Conservation (phyloP, 1,140 invertebrate species). For the Holotrichia oblita region DNA sequence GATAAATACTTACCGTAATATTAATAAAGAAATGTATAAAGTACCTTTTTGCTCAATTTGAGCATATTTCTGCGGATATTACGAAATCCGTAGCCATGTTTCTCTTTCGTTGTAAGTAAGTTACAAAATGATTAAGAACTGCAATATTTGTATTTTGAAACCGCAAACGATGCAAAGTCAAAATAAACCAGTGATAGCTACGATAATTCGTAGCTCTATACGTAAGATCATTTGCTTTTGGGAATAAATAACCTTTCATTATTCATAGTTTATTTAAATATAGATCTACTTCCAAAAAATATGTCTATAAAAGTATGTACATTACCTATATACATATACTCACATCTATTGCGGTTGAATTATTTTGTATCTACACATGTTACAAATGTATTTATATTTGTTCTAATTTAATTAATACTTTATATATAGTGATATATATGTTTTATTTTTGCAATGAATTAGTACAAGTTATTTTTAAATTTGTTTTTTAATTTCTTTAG, state of each 20-base stretch:
- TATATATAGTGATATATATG: conserved; percentile 6
- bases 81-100: conserved; percentile 46
- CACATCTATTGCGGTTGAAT: too few species aligned
- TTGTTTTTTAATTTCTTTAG: not conserved
- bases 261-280: too few species aligned
- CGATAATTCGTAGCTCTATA: too few species aligned
- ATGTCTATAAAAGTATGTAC: too few species aligned
- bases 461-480: conserved; percentile 36
- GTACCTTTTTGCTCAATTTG: conserved; percentile 51
- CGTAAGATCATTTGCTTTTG: too few species aligned
- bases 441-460: conserved; percentile 3
- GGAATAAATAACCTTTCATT: too few species aligned
- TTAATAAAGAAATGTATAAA: conserved; percentile 56
- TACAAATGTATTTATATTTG: conserved; percentile 9
- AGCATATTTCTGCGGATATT: conserved; percentile 41
- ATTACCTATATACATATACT: too few species aligned
- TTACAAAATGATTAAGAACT: conserved; percentile 28
- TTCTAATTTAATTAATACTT: conserved; percentile 25
- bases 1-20: conserved; percentile 53
- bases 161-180: too few species aligned
- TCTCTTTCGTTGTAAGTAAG: conserved; percentile 40
- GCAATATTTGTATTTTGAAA: too few species aligned
- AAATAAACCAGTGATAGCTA: too few species aligned
- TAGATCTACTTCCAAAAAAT: too few species aligned
- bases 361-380: not conserved